Evolutionary conservation across 2,113 vertebrate genomes (phyloP).

Genomic region (Thunnus thynnus): DNA sequence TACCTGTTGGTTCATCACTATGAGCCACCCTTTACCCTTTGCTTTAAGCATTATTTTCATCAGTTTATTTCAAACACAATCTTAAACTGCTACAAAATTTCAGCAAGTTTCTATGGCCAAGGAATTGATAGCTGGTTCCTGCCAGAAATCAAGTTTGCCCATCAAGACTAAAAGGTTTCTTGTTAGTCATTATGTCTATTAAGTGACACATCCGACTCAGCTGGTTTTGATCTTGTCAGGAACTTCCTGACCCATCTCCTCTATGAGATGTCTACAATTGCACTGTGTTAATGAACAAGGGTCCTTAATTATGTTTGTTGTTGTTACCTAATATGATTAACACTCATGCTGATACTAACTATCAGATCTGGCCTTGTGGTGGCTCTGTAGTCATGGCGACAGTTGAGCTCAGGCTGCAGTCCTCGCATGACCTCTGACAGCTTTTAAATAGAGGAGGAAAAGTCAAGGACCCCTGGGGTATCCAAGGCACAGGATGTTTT

Average conservation of each 20-base stretch:
- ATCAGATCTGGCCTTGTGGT: slow-evolving; percentile 13
- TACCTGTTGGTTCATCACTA: slow-evolving; percentile 3
- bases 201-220: slow-evolving; percentile 7
- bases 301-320: slow-evolving; percentile 23
- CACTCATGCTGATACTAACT: slow-evolving; percentile 12
- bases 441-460: slow-evolving; percentile 67
- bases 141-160: not conserved
- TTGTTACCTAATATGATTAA: slow-evolving; percentile 51
- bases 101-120: not conserved
- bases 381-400: slow-evolving; percentile 14
- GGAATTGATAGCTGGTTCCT: not conserved
- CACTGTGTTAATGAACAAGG: slow-evolving; percentile 13
- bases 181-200: slow-evolving; percentile 5
- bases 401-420: slow-evolving; percentile 36
- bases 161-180: not conserved
- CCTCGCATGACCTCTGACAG: slow-evolving; percentile 58
- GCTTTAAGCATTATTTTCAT: not conserved
- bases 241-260: slow-evolving; percentile 1
- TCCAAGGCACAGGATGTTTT: slow-evolving; percentile 73
- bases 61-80: not conserved
- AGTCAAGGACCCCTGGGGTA: slow-evolving; percentile 59
- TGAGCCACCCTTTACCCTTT: not conserved
- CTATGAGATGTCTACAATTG: slow-evolving; percentile 1
- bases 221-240: slow-evolving; percentile 6
- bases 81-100: not conserved